Base-by-base conservation (phyloP, 1,140 invertebrate species). In the Diabrotica virgifera region DNA sequence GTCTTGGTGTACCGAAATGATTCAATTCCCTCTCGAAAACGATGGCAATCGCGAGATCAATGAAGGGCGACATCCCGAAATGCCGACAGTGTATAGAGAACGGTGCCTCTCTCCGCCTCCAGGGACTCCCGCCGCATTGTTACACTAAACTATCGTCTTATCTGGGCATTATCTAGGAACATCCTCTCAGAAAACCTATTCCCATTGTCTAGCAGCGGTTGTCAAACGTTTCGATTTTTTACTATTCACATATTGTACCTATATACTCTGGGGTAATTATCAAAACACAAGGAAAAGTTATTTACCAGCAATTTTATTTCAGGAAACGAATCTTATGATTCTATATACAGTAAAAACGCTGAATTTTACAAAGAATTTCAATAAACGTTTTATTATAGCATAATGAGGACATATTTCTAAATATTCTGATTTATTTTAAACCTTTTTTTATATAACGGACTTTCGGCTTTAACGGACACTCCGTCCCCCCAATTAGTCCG, bases 111-210 rank as follows among this genome's bases (percentile, higher is more conserved):
- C 55, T 64, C 67, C 62, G 51, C 67, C 67, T 71, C 68, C 66
- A 63, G 67, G 67, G 65, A 67, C 63, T 62, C 60, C 65, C 64
- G 73, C 76, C 74, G 74, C 74, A 78, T 78, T 78, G 76, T 78
- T 78, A 78, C 71, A 73, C 76, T 78, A 76, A 77, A 77, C 75
- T 77, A 71, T 68, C 72, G 69, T 67, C 72, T 78, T 78, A 78
- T 78, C 75, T 74, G 63, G 68, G 68, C 74, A 78, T 78, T 77
- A 78, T 78, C 76, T 76, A 72, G 59, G 72, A 71, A 75, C 76
- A 77, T 78, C 74, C 68, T 71, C 51, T 71, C 54, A 54, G 59
- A 55, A 56, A 66, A 66, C 61, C 70, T 52, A 65, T 69, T 68
- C 60, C 37, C 60, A 65, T 52, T 63, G 55, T 54, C 9, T 59